A percentile compares a stretch with the other conserved stretches of the same genome.
Conservation (phyloP, 2,797 vertebrate genomes). For the Microctenopoma steveboyesi region DNA sequence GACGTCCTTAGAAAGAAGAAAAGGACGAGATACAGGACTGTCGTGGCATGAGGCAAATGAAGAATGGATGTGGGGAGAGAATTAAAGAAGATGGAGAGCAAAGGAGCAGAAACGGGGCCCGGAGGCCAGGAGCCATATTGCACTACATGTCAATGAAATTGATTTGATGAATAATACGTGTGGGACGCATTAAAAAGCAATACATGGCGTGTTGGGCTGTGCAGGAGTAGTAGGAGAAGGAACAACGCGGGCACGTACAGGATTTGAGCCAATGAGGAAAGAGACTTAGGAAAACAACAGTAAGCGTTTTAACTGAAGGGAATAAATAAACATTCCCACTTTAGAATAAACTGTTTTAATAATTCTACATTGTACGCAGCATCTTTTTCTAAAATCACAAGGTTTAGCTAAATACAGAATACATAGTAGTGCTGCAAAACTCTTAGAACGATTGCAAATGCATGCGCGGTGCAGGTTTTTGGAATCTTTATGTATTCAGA, state of each 20-base stretch:
- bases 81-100: conserved; percentile 12
- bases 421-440: conserved; percentile 15
- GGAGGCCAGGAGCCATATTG: conserved; percentile 19
- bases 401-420: conserved; percentile 44
- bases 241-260: neutral
- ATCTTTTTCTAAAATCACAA: conserved; percentile 27
- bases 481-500: conserved; percentile 51
- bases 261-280: neutral
- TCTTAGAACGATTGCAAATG: conserved; percentile 48
- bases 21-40: neutral
- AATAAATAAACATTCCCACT: conserved; percentile 44
- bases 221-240: conserved; percentile 8
- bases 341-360: conserved; percentile 13
- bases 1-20: conserved; percentile 4
- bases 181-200: conserved; percentile 39
- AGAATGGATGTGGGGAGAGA: conserved; percentile 10
- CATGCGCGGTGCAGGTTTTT: conserved; percentile 43
- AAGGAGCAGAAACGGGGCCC: conserved; percentile 20
- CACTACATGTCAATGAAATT: conserved; percentile 39
- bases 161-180: conserved; percentile 42
- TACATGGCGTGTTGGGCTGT: conserved; percentile 10
- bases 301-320: conserved; percentile 20
- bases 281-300: conserved; percentile 16
- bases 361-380: conserved; percentile 25
- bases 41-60: neutral